These are phyloP conservation scores for Epizoanthus ramosus DNA, from an alignment of 92 coral and sea anemone genomes.

Conservation along the genomic window DNA sequence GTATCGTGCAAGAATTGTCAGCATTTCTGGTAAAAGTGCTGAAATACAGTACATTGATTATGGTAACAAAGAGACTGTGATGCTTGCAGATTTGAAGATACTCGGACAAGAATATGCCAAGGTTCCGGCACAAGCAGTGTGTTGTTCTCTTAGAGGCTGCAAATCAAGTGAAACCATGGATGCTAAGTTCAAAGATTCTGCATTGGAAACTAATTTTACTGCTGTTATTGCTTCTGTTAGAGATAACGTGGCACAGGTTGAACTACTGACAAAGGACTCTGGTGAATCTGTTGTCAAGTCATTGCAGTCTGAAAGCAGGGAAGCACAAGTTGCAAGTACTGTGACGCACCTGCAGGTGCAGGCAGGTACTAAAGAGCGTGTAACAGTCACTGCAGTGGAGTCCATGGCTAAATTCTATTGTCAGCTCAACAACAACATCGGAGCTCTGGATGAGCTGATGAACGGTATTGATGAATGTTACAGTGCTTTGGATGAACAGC, in stretches of 20 bases:
- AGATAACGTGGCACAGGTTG: slow-evolving; percentile 60
- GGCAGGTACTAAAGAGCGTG: slow-evolving; percentile 34
- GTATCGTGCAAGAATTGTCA: slow-evolving; percentile 83
- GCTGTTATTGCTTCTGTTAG: slow-evolving; percentile 49
- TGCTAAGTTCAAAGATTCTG: slow-evolving; percentile 54
- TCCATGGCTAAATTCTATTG: slow-evolving; percentile 57
- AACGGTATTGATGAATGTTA: slow-evolving; percentile 69
- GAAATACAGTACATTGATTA: slow-evolving; percentile 81
- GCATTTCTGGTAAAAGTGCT: slow-evolving; percentile 53
- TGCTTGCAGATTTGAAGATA: slow-evolving; percentile 62
- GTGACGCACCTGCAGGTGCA: slow-evolving; percentile 34
- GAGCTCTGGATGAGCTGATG: slow-evolving; percentile 63
- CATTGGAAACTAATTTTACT: slow-evolving; percentile 63
- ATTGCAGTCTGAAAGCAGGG: background rate
- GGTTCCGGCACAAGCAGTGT: slow-evolving; percentile 74
- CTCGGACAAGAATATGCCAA: slow-evolving; percentile 71
- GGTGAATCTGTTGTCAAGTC: slow-evolving; percentile 38
- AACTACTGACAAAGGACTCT: slow-evolving; percentile 59
- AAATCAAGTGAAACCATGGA: slow-evolving; percentile 24
- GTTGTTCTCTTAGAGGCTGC: slow-evolving; percentile 51
- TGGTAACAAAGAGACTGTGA: slow-evolving; percentile 84
- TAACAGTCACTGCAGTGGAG: slow-evolving; percentile 47
- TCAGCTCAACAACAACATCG: slow-evolving; percentile 39
- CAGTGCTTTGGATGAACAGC: slow-evolving; percentile 50
- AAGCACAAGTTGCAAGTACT: slow-evolving; percentile 1